A percentile compares a stretch with the other conserved stretches of the same genome.
These are phyloP conservation scores for Drosophila nr. medialis DNA, from an alignment of 2,888 invertebrate species.

Conservation along the genomic window DNA sequence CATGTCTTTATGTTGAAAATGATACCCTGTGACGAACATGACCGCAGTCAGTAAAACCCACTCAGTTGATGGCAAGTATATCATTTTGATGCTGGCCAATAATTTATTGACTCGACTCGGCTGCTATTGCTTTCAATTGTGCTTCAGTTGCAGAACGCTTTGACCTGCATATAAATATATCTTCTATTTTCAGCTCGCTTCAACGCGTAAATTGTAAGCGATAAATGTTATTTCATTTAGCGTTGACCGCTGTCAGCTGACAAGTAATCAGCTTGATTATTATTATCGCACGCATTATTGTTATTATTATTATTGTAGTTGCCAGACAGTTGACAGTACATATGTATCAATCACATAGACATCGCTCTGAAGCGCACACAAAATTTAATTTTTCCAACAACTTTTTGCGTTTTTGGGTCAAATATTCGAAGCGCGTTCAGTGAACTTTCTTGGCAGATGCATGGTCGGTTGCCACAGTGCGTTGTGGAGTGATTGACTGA, in stretches of 20 bases:
- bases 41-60: not conserved
- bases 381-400: slow-evolving; percentile 53
- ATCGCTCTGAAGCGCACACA: slow-evolving; percentile 33
- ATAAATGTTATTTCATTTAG: slow-evolving; percentile 69
- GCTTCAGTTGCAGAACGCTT: not conserved
- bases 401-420: slow-evolving; percentile 37
- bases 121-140: slow-evolving; percentile 24
- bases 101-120: slow-evolving; percentile 18
- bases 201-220: slow-evolving; percentile 67
- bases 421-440: slow-evolving; percentile 46
- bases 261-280: slow-evolving; percentile 48
- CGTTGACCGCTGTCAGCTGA: slow-evolving; percentile 25
- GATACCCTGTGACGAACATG: not conserved
- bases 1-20: not conserved
- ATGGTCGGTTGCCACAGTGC: slow-evolving; percentile 22
- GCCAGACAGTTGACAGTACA: slow-evolving; percentile 62
- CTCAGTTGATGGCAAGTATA: slow-evolving; percentile 2
- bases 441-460: slow-evolving; percentile 47
- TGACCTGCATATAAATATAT: slow-evolving; percentile 15
- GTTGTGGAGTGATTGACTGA: slow-evolving; percentile 42
- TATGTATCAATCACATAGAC: slow-evolving; percentile 43
- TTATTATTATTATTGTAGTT: slow-evolving; percentile 31
- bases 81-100: slow-evolving; percentile 38
- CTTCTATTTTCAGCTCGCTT: slow-evolving; percentile 9
- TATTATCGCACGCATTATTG: slow-evolving; percentile 35